Evolutionary conservation across 2,888 invertebrate genomes (phyloP).

Genomic region (Ormia ochracea): DNA sequence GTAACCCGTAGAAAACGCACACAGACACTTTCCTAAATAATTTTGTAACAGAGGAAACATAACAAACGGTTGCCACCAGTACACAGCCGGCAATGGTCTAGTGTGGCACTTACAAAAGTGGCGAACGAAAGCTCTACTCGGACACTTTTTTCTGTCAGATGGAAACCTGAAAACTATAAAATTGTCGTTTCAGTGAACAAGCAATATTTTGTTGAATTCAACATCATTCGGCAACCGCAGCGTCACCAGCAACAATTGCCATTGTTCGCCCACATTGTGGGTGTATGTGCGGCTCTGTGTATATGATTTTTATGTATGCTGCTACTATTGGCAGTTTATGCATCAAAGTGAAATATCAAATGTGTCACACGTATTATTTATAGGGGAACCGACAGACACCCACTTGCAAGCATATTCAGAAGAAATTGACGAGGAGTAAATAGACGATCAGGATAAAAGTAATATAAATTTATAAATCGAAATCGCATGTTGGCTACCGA

Average conservation of each 20-base stretch:
- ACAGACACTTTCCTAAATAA: background rate
- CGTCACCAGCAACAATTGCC: conserved; percentile 33
- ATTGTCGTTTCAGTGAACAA: conserved; percentile 20
- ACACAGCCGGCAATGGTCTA: conserved; percentile 20
- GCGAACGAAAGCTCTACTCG: conserved; percentile 7
- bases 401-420: no score
- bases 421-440: conserved; percentile 21
- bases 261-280: background rate
- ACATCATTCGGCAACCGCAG: conserved; percentile 15
- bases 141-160: conserved; percentile 17
- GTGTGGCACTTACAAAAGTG: background rate
- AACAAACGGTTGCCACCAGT: conserved; percentile 11
- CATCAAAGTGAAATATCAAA: conserved; percentile 40
- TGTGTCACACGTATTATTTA: conserved; percentile 38
- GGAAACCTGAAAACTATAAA: background rate
- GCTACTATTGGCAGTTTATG: conserved; percentile 13
- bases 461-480: background rate
- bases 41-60: background rate
- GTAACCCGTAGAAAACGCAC: background rate
- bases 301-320: background rate
- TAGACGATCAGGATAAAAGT: background rate
- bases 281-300: background rate
- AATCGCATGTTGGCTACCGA: background rate
- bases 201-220: conserved; percentile 23
- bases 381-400: conserved; percentile 1